A percentile compares a stretch with the other conserved stretches of the same genome.
phyloP scores from a whole-genome alignment of 2,888 invertebrate genomes.

The Xestia ashworthii region DNA sequence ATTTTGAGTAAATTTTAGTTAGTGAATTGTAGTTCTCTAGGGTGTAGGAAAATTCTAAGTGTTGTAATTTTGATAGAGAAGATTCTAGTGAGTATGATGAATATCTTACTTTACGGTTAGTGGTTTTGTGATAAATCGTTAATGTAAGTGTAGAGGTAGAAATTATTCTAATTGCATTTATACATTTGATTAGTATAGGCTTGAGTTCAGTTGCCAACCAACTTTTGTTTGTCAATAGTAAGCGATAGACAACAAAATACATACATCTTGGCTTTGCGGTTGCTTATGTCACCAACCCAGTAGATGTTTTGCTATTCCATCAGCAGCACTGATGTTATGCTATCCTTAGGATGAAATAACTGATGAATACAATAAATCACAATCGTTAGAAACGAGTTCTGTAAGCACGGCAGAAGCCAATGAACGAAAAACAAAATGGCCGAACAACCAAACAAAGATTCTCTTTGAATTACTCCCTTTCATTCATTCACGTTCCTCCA shows the following conservation, averaged over 20 bases:
- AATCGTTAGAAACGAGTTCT: background rate
- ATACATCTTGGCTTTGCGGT: background rate
- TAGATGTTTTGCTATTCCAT: background rate
- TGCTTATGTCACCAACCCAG: background rate
- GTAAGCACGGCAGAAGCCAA: background rate
- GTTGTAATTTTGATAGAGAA: background rate
- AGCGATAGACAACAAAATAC: background rate
- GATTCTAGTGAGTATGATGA: background rate
- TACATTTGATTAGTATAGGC: background rate
- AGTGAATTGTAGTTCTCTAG: background rate
- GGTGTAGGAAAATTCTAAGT: background rate
- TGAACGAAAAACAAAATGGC: conserved; percentile 13
- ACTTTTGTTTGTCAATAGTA: no score
- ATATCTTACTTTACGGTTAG: background rate
- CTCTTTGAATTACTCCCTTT: background rate
- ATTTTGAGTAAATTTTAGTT: conserved; percentile 17
- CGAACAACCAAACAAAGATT: background rate
- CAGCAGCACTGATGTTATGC: no score
- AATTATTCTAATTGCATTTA: background rate
- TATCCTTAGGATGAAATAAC: background rate
- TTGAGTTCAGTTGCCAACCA: background rate
- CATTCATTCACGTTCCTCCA: conserved; percentile 6
- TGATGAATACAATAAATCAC: background rate
- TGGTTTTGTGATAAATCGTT: background rate
- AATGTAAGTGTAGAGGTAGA: background rate